Percentiles rank a stretch among this genome's conserved stretches.
Evolutionary conservation across 2,888 invertebrate species (phyloP).

Genomic region (Amorpha juglandis): DNA sequence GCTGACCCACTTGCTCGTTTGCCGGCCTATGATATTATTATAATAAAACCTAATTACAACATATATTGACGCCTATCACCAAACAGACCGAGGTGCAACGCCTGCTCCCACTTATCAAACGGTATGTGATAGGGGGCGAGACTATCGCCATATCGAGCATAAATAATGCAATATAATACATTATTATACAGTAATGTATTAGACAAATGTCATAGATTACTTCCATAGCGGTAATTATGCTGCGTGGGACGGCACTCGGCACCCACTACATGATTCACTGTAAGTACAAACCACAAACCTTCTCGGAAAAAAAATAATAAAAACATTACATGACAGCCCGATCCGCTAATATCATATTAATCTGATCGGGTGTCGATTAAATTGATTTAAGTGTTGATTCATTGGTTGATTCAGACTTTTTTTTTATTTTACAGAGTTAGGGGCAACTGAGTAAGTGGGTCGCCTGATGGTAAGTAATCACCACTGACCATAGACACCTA

Average conservation of each 20-base stretch:
- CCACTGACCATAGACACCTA: too few species aligned
- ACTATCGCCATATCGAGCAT: not conserved
- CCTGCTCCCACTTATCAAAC: not conserved
- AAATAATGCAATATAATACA: not conserved
- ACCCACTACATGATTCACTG: conserved; percentile 19
- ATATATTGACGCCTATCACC: not conserved
- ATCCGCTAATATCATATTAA: conserved; percentile 5
- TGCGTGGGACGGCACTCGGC: not conserved
- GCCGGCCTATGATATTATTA: too few species aligned
- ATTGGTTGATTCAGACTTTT: too few species aligned
- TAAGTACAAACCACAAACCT: conserved; percentile 6
- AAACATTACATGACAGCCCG: not conserved
- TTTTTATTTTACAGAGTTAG: too few species aligned
- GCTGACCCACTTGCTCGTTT: too few species aligned
- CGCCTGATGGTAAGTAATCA: too few species aligned
- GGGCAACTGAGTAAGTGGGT: too few species aligned
- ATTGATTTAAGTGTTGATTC: conserved; percentile 6
- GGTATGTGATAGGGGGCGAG: not conserved
- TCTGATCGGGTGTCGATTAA: not conserved
- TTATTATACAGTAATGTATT: conserved; percentile 7
- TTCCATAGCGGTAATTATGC: conserved; percentile 15
- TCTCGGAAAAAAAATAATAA: conserved; percentile 2
- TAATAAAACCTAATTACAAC: not conserved
- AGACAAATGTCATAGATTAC: conserved; percentile 12
- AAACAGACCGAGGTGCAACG: not conserved